phyloP scores from a whole-genome alignment of 2,888 invertebrate genomes.

The Archaeoteleia sp. region DNA sequence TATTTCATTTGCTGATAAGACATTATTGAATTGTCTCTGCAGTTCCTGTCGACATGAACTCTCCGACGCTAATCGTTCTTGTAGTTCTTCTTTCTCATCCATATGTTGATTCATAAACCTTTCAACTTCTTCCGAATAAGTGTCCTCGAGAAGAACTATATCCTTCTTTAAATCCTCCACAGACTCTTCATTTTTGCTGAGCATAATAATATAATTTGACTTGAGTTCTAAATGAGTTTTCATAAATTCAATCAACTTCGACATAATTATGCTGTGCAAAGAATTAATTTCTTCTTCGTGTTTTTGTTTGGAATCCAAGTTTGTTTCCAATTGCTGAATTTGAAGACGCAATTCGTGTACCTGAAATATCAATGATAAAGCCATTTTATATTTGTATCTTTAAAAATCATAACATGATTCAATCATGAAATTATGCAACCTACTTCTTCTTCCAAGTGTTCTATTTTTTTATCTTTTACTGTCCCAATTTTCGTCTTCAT shows the following conservation, averaged over 20 bases:
- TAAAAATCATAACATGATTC: neutral
- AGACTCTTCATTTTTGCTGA: constrained; percentile 1
- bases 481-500: no score
- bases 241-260: constrained; percentile 23
- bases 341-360: constrained; percentile 31
- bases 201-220: constrained; percentile 6
- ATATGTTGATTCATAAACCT: constrained; percentile 50
- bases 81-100: constrained; percentile 56
- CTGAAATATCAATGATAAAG: no score
- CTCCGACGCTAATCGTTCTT: constrained; percentile 53
- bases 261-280: constrained; percentile 16
- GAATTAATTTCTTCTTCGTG: neutral
- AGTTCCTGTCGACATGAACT: constrained; percentile 38
- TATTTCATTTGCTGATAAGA: constrained; percentile 53
- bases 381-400: neutral
- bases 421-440: no score
- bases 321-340: constrained; percentile 35
- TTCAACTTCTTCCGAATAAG: constrained; percentile 50
- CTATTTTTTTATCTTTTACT: no score
- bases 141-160: constrained; percentile 36
- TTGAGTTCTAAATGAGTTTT: constrained; percentile 6
- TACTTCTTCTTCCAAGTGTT: no score
- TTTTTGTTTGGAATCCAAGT: constrained; percentile 21
- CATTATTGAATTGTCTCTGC: constrained; percentile 54
- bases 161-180: constrained; percentile 30